Evolutionary conservation across 2,888 invertebrate species (phyloP), one percentile per base, ranked within the genome.

Genomic region (Cremastinae sp.): DNA sequence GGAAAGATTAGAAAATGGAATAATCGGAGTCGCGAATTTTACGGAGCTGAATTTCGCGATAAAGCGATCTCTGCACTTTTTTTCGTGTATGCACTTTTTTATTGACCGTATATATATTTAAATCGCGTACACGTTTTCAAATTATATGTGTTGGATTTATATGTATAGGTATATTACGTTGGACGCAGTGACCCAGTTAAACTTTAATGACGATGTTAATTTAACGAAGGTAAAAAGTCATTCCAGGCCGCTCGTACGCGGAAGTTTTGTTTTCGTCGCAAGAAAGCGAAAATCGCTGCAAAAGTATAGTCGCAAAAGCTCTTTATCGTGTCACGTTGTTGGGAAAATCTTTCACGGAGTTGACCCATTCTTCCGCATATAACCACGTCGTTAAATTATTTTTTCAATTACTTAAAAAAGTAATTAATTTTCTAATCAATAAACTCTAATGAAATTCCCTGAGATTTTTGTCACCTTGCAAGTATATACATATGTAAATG

Each of bases 131-230:
- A 28, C 28, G 28, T 49, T 20, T 37, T 1, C 4, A 35, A 9
- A 8, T 0, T 16, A 45, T 16, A 37, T 14, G 16, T 49, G 35
- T 62, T 49, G 39, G n/a, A 58, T 14, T 56, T 9, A 10, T 20
- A 41, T n/a, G n/a, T 51, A n/a, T 18, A 18, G 39, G 49, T 39
- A 49, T 62, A 49, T 51, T 10, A 61, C 10, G 20, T 53, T 12
- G 51, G 16, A 16, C 47, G 58, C 39, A 75, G 56, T 79, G 83
- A 81, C 80, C 81, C 78, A 81, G 78, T 83, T 81, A 75, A 72
- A 76, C 76, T 70, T 76, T 82, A 84, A 86, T 81, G 81, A 83
- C 79, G 81, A 84, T 82, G 84, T 85, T 86, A 86, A 86, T 85
- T 81, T 75, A 82, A 80, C 79, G 71, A 77, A 78, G 77, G 78